Conservation (phyloP, 2,113 vertebrate species). For the Solenodon paradoxus region DNA sequence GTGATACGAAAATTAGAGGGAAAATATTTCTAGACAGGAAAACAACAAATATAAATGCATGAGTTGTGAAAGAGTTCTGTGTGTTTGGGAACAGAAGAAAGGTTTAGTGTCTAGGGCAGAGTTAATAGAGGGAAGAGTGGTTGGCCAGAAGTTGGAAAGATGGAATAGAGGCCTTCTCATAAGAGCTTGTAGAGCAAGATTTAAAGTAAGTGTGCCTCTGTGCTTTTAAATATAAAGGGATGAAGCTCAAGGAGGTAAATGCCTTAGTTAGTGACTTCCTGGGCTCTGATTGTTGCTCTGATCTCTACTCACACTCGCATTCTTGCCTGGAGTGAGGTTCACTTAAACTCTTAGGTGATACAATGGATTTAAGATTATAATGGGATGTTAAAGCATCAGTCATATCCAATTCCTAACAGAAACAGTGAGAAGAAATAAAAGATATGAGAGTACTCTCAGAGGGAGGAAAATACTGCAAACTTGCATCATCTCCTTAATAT, state of each 20-base stretch:
- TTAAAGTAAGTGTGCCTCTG: not conserved
- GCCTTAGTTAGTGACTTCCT: not conserved
- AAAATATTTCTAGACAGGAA: not conserved
- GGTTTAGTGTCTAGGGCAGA: not conserved
- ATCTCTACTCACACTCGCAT: not conserved
- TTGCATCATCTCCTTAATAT: not conserved
- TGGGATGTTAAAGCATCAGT: not conserved
- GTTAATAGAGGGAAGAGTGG: not conserved
- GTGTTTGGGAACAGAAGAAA: not conserved
- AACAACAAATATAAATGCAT: not conserved
- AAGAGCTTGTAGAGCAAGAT: not conserved
- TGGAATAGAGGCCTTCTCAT: not conserved
- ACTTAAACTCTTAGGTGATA: not conserved
- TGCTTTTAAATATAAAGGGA: not conserved
- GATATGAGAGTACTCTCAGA: not conserved
- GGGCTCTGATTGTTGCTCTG: not conserved
- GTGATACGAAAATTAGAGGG: not conserved
- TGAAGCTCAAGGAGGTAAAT: not conserved
- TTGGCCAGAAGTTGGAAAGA: not conserved
- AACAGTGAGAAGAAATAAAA: not conserved
- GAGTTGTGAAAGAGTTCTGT: not conserved
- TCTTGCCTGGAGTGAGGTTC: not conserved
- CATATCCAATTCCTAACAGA: not conserved
- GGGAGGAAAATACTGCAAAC: too few species aligned
- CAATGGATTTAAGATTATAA: not conserved